Conservation (phyloP, 1,140 invertebrate genomes). For the Zeugodacus cucurbitae region DNA sequence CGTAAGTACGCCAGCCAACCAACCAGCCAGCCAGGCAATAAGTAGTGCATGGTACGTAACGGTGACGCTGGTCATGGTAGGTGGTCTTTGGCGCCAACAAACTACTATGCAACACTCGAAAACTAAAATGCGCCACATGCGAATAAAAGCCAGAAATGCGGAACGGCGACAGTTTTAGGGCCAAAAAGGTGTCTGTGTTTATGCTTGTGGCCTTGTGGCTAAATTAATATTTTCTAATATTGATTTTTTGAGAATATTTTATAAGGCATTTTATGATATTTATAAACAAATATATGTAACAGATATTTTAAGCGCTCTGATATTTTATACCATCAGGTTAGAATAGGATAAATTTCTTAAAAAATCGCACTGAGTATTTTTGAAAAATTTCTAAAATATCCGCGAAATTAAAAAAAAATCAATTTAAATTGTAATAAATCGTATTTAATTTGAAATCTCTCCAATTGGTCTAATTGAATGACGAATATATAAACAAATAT, state of each 20-base stretch:
- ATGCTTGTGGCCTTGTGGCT: background rate
- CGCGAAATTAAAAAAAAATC: background rate
- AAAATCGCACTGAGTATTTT: too few relatives aligned
- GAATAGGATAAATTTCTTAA: too few relatives aligned
- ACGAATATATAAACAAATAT: constrained; percentile 8
- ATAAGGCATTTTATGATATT: background rate
- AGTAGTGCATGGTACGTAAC: background rate
- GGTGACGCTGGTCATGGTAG: background rate
- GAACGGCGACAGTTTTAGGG: background rate
- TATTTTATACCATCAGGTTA: too few relatives aligned
- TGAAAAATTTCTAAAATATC: too few relatives aligned
- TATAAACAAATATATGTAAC: too few relatives aligned
- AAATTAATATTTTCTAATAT: background rate
- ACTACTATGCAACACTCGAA: constrained; percentile 11
- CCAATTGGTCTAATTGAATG: background rate
- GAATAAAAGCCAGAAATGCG: background rate
- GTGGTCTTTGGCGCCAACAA: constrained; percentile 14
- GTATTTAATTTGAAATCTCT: background rate
- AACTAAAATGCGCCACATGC: constrained; percentile 1
- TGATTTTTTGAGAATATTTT: background rate
- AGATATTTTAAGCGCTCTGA: too few relatives aligned
- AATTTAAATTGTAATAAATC: background rate
- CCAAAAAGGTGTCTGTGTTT: background rate
- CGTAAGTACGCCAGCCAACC: background rate
- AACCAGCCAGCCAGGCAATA: background rate